A percentile compares a stretch with the other conserved stretches of the same genome.
Conservation (phyloP, 2,888 invertebrate genomes). For the Podotricha telesiphe region DNA sequence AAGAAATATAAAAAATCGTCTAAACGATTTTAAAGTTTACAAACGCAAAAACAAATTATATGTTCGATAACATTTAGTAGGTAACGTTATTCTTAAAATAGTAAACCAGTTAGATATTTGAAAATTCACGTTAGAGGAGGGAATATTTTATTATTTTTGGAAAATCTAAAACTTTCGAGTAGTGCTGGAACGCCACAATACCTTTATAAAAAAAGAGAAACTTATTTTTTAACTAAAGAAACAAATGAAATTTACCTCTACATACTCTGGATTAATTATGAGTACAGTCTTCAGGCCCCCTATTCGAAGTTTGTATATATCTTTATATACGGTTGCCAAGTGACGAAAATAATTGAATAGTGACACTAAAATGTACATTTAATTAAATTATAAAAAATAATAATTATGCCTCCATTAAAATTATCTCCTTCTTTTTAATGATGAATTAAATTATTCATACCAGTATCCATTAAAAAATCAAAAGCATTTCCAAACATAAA, state of each 20-base stretch:
- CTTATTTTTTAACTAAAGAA: background rate
- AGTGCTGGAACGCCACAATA: too few relatives aligned
- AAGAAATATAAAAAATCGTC: too few relatives aligned
- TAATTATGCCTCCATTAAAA: too few relatives aligned
- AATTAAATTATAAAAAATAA: background rate
- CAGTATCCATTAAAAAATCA: conserved; percentile 49
- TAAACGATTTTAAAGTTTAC: too few relatives aligned
- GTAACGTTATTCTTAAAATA: too few relatives aligned
- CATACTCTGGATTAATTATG: conserved; percentile 11
- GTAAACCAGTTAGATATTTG: too few relatives aligned
- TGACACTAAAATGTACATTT: background rate
- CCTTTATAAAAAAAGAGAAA: background rate
- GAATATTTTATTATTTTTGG: too few relatives aligned
- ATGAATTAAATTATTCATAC: conserved; percentile 34
- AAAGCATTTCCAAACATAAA: conserved; percentile 47
- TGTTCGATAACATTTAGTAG: too few relatives aligned
- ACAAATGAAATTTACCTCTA: conserved; percentile 1
- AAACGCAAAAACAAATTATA: background rate
- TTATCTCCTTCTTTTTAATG: too few relatives aligned
- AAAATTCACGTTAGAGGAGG: too few relatives aligned
- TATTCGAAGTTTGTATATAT: background rate
- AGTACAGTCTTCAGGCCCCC: background rate
- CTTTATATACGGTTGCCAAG: conserved; percentile 3
- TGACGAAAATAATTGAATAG: conserved; percentile 11
- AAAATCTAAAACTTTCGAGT: too few relatives aligned